Base-by-base conservation (phyloP, 92 coral and sea anemone species). In the Phenganax subtilis region DNA sequence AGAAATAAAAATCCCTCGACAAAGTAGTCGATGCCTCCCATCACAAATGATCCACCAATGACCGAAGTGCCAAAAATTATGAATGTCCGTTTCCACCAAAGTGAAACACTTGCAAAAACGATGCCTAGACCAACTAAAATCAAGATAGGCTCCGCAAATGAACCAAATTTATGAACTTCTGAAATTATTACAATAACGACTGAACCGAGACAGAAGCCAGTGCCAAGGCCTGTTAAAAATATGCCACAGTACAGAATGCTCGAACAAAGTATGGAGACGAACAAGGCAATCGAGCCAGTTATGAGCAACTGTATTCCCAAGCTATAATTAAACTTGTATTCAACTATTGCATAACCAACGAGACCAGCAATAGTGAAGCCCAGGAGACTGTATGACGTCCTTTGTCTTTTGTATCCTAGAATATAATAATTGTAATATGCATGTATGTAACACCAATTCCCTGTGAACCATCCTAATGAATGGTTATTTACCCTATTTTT, bases 31-130 rank as follows among this genome's bases (percentile, higher is more conserved):
- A 90, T 59, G 15, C 91, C 93, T 0, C 90, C 89, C 71, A 81
- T 81, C 54, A 94, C 78, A 47, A 94, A 80, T 6, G 89, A 92
- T 9, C 91, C 93, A 27, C 98, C 98, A 86, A 87, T 86, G 28
- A 92, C 83, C 17, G 94, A 85, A 8, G 96, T 82, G 12, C 91
- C 77, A 31, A 94, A 55, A 8, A 94, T 92, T 0, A 92, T 77
- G 54, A 91, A 84, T 6, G 87, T 87, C 16, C 97, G 88, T 68
- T 94, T 94, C 98, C 98, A 94, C 98, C 98, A 94, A 8, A 94
- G 90, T 0, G 91, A 74, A 7, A 84, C 89, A 54, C 98, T 92
- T 14, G 98, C 98, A 80, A 94, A 73, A 25, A 88, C 30, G 51
- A 94, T 89, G 6, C 90, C 77, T 64, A 89, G 85, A 9, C 93